Percentiles rank a stretch among this genome's conserved stretches.
phyloP scores from a whole-genome alignment of 2,113 vertebrate genomes.

The Malurus elegans region DNA sequence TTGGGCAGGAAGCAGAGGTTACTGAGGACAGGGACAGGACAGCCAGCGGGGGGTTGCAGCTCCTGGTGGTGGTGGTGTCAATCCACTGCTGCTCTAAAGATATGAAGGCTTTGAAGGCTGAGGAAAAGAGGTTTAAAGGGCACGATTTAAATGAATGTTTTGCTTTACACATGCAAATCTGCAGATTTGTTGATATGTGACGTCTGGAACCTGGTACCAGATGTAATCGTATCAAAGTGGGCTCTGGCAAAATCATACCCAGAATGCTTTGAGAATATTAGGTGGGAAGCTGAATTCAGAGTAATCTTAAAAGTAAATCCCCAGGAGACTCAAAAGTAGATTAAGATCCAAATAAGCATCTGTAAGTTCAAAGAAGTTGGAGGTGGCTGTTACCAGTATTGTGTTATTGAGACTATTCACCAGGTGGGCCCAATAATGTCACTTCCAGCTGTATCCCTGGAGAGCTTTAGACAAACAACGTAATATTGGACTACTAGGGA shows the following conservation, averaged over 20 bases:
- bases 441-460: not conserved
- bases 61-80: not conserved
- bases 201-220: not conserved
- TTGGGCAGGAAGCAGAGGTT: slow-evolving; percentile 52
- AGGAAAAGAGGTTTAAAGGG: not conserved
- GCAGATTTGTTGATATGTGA: not conserved
- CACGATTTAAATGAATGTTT: not conserved
- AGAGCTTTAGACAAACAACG: not conserved
- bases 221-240: rapidly evolving
- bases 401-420: not conserved
- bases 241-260: not conserved
- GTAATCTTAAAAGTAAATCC: not conserved
- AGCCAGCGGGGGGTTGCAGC: rapidly evolving
- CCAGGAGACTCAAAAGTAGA: not conserved
- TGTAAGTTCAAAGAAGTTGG: not conserved
- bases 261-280: not conserved
- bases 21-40: not conserved
- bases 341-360: not conserved
- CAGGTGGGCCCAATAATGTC: not conserved
- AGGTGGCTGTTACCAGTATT: not conserved
- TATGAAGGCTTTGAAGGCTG: not conserved
- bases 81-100: not conserved
- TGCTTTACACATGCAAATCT: not conserved
- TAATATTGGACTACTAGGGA: not conserved
- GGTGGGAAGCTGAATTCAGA: not conserved